Conservation (phyloP, 2,888 invertebrate genomes). For the Tribolium freemani region DNA sequence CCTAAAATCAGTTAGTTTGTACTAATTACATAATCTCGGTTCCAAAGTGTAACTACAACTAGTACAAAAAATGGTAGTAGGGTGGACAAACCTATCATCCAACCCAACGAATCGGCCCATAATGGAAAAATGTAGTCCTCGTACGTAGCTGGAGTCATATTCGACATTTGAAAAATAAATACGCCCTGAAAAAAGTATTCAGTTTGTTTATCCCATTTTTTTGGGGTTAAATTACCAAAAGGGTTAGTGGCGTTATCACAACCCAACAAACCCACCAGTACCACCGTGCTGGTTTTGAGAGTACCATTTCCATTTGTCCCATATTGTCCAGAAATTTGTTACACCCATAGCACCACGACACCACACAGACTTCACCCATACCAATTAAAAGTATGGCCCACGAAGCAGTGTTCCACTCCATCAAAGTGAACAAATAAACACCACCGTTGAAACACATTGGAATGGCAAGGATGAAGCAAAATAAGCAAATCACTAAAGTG, state of each 20-base stretch:
- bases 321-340: slow-evolving; percentile 73
- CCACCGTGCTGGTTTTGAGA: slow-evolving; percentile 71
- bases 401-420: slow-evolving; percentile 84
- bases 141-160: slow-evolving; percentile 76
- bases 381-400: slow-evolving; percentile 83
- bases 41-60: slow-evolving; percentile 69
- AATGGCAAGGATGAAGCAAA: slow-evolving; percentile 78
- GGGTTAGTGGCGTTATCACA: slow-evolving; percentile 77
- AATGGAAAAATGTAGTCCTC: slow-evolving; percentile 77
- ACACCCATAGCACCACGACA: slow-evolving; percentile 81
- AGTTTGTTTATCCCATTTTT: neutral
- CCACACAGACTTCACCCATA: slow-evolving; percentile 75
- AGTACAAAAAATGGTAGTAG: slow-evolving; percentile 79
- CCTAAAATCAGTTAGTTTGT: neutral
- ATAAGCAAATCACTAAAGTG: slow-evolving; percentile 75
- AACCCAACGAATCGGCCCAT: slow-evolving; percentile 81
- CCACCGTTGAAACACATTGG: slow-evolving; percentile 85
- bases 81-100: slow-evolving; percentile 80
- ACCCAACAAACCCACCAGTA: slow-evolving; percentile 85
- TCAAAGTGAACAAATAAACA: slow-evolving; percentile 79
- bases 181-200: slow-evolving; percentile 73
- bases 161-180: slow-evolving; percentile 79
- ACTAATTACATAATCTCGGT: slow-evolving; percentile 66
- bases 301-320: slow-evolving; percentile 75
- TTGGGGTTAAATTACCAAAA: slow-evolving; percentile 75